These are phyloP conservation scores for Caprella mutica DNA, from an alignment of 2,888 invertebrate genomes.

Conservation along the genomic window DNA sequence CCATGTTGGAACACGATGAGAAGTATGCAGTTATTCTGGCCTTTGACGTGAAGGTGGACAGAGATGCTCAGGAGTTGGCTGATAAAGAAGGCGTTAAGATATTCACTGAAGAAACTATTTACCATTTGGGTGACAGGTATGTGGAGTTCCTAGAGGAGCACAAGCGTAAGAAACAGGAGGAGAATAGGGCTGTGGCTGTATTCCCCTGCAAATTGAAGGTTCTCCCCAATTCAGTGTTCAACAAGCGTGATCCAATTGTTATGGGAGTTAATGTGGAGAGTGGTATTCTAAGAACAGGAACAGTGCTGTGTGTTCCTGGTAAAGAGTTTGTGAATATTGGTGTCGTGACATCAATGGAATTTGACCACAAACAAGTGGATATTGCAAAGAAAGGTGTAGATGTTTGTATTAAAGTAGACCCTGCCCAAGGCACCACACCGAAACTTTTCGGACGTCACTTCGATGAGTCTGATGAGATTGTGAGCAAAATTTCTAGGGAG, in stretches of 20 bases:
- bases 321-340: conserved; percentile 95
- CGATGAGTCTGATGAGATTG: conserved; percentile 84
- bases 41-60: conserved; percentile 93
- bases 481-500: conserved; percentile 95
- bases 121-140: conserved; percentile 97
- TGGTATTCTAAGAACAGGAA: conserved; percentile 89
- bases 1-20: conserved; percentile 96
- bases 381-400: conserved; percentile 90
- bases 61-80: conserved; percentile 95
- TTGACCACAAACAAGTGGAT: conserved; percentile 89
- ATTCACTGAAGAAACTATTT: conserved; percentile 89
- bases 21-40: conserved; percentile 94
- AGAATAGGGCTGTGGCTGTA: conserved; percentile 91
- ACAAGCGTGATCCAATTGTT: conserved; percentile 95
- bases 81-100: conserved; percentile 47
- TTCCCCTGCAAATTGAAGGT: conserved; percentile 89
- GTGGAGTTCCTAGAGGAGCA: conserved; percentile 82
- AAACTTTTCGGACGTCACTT: conserved; percentile 98
- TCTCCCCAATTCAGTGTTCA: conserved; percentile 71
- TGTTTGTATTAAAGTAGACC: conserved; percentile 93
- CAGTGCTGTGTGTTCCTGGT: conserved; percentile 92
- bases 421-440: conserved; percentile 93
- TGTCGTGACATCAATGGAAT: conserved; percentile 84
- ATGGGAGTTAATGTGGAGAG: conserved; percentile 91
- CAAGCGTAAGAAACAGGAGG: conserved; percentile 79